Evolutionary conservation across 2,888 invertebrate genomes (phyloP).

Genomic region (Chrysotoxum bicinctum): DNA sequence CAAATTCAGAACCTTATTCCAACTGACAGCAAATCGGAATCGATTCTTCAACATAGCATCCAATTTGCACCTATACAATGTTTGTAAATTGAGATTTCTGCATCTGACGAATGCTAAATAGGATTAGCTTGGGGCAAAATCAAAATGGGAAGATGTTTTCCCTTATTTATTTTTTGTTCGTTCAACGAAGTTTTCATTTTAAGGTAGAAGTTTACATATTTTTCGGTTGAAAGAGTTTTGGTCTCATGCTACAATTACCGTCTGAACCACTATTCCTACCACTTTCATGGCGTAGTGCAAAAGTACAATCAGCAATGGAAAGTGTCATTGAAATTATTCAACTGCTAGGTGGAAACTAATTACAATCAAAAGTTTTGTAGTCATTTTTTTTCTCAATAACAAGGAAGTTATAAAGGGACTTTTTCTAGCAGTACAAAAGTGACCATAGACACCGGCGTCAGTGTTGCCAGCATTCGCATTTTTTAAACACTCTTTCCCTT

Average conservation of each 20-base stretch:
- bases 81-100: slow-evolving; percentile 60
- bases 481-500: slow-evolving; percentile 30
- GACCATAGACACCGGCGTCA: background rate
- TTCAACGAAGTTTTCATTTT: background rate
- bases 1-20: slow-evolving; percentile 49
- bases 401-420: background rate
- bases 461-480: background rate
- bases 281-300: background rate
- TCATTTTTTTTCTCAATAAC: slow-evolving; percentile 41
- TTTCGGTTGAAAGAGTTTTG: slow-evolving; percentile 4
- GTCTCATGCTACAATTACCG: slow-evolving; percentile 10
- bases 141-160: slow-evolving; percentile 17
- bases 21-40: slow-evolving; percentile 67
- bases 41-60: slow-evolving; percentile 51
- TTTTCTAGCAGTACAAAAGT: background rate
- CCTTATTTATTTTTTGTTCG: background rate
- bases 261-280: background rate
- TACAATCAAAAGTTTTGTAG: slow-evolving; percentile 54
- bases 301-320: background rate
- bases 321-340: slow-evolving; percentile 40
- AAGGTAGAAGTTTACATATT: slow-evolving; percentile 3
- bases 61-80: slow-evolving; percentile 68
- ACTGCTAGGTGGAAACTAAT: slow-evolving; percentile 38
- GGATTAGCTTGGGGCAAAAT: slow-evolving; percentile 27
- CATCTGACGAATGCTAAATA: slow-evolving; percentile 58